Base-by-base conservation (phyloP, 2,113 vertebrate species). In the Pollachius pollachius region DNA sequence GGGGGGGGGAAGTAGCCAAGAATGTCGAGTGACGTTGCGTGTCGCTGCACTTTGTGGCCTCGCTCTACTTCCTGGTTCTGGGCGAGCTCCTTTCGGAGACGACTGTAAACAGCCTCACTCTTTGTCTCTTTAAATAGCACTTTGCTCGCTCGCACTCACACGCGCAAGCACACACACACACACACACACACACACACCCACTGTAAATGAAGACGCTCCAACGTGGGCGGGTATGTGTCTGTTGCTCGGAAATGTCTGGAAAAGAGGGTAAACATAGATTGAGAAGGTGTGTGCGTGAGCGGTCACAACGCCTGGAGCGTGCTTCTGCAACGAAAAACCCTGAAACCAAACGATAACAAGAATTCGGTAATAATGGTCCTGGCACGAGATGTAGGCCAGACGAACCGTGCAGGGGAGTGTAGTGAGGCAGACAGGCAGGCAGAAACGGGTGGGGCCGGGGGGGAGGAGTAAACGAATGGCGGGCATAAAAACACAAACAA, bases 21-120 rank as follows among this genome's bases (percentile, higher is more conserved):
- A 76, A 34, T 75, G 80, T 77, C 75, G 80, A 78, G 73, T 73
- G 70, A 84, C 72, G 72, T 71, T 15, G 75, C 81, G 69, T 70
- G 77, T 78, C 74, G 84, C 81, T 79, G 80, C 61, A 62, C 83
- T 88, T 72, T 62, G 34, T 79, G 83, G 83, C 69, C 78, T 68
- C 7, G 81, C 74, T 78, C 74, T 84, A 80, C 90, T 90, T 90
- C 86, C 88, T 91, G 90, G 87, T 90, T 85, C 87, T 84, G 84
- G 78, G 84, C 89, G 70, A 83, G 73, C 79, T 83, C 74, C 73
- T 76, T 81, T 91, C 88, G 81, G 60, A 86, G 77, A 73, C 75
- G 71, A 73, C 85, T 78, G 87, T 87, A 87, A 88, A 85, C 85
- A 88, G 68, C 71, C 71, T 69, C 75, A 75, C 81, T 63, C 78